Percentiles rank a stretch among this genome's conserved stretches.
Evolutionary conservation across 2,797 vertebrate species (phyloP).

Genomic region (Chiloscyllium punctatum): DNA sequence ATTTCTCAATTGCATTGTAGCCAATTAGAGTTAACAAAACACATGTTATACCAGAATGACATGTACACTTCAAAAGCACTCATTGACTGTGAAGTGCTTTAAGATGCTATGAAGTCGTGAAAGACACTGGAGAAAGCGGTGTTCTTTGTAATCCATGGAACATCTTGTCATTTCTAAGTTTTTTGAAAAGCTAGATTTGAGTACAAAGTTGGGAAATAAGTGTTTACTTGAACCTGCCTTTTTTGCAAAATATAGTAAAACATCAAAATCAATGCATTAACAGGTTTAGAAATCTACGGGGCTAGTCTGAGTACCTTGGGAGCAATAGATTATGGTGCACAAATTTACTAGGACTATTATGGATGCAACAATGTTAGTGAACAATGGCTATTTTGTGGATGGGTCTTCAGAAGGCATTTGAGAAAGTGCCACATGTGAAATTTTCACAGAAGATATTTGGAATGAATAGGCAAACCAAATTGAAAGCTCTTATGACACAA

Average conservation of each 20-base stretch:
- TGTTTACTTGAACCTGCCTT: background rate
- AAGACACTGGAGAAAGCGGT: background rate
- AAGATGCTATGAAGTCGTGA: background rate
- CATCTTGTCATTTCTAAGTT: background rate
- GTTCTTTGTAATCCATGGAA: background rate
- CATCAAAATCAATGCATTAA: background rate
- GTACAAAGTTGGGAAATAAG: background rate
- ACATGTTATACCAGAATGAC: too few relatives aligned
- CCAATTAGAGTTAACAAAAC: too few relatives aligned
- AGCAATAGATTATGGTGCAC: background rate
- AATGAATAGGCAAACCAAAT: background rate
- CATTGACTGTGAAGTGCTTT: background rate
- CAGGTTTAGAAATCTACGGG: background rate
- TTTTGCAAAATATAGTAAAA: background rate
- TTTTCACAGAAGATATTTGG: background rate
- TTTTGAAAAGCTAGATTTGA: background rate
- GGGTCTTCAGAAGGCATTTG: background rate
- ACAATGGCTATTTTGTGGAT: background rate
- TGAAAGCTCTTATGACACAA: background rate
- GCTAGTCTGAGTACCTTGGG: background rate
- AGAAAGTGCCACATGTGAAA: background rate
- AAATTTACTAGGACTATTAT: background rate
- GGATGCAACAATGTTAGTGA: background rate
- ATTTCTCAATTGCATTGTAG: too few relatives aligned
- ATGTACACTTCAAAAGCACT: background rate